Percentiles rank a stretch among this genome's conserved stretches.
These are phyloP conservation scores for Margarornis squamiger DNA, from an alignment of 2,797 vertebrate genomes.

Conservation along the genomic window DNA sequence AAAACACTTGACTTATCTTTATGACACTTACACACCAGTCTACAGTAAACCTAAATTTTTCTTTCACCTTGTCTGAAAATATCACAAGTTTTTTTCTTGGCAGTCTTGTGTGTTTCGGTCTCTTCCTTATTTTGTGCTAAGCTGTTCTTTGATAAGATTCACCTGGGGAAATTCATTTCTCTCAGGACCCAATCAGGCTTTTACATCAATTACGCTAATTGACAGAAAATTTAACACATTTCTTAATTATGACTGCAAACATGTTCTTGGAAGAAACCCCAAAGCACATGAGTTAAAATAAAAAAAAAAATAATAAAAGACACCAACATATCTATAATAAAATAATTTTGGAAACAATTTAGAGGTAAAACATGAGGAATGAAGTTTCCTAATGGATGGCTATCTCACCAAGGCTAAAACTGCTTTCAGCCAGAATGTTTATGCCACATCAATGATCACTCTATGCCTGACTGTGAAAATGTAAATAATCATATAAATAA, in stretches of 20 bases:
- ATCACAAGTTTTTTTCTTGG: not conserved
- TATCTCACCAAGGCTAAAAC: not conserved
- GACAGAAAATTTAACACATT: slow-evolving; percentile 68
- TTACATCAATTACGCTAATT: slow-evolving; percentile 71
- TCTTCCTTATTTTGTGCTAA: slow-evolving; percentile 33
- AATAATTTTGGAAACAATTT: slow-evolving; percentile 23
- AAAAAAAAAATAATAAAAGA: not conserved
- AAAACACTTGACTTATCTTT: slow-evolving; percentile 13
- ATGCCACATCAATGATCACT: not conserved
- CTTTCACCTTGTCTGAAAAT: not conserved
- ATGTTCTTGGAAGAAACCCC: slow-evolving; percentile 43
- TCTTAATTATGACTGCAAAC: slow-evolving; percentile 68
- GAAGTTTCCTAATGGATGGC: not conserved
- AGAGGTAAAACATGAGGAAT: not conserved
- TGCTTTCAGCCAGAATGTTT: not conserved
- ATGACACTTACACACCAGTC: not conserved
- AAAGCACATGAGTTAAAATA: not conserved
- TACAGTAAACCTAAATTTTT: not conserved
- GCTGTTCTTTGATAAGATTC: slow-evolving; percentile 59
- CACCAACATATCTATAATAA: not conserved
- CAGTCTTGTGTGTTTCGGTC: slow-evolving; percentile 17
- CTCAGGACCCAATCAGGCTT: slow-evolving; percentile 47
- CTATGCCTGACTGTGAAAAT: not conserved
- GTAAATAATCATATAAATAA: not conserved
- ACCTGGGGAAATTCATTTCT: slow-evolving; percentile 52